Percentiles rank a stretch among this genome's conserved stretches.
phyloP scores from a whole-genome alignment of 2,113 vertebrate genomes.

The Strigops habroptila region DNA sequence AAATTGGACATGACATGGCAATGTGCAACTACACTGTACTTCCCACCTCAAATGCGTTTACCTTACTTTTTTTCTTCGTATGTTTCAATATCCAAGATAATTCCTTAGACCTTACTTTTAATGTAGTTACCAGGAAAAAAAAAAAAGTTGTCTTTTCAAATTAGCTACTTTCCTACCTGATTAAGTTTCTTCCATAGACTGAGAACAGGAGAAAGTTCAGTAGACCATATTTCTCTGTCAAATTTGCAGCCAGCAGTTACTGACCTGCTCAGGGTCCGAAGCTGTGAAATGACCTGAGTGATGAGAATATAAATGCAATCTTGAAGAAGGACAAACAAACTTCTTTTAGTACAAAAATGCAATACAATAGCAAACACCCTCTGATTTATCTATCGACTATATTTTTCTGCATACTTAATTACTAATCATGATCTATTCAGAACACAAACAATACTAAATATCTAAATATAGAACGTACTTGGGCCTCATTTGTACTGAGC shows the following conservation, averaged over 20 bases:
- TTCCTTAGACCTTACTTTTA: background rate
- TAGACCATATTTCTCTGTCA: slow-evolving; percentile 94
- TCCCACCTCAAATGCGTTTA: background rate
- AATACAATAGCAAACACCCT: background rate
- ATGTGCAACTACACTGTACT: background rate
- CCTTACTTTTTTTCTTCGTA: background rate
- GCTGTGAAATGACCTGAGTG: slow-evolving; percentile 91
- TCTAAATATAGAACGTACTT: background rate
- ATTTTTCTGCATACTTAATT: background rate
- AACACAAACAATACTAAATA: background rate
- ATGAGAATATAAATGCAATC: slow-evolving; percentile 30
- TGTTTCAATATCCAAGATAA: background rate
- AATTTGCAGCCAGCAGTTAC: slow-evolving; percentile 91
- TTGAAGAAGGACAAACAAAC: background rate
- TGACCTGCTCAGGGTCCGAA: slow-evolving; percentile 87
- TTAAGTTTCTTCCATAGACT: slow-evolving; percentile 97
- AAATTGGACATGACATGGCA: background rate
- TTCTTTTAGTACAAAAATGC: background rate
- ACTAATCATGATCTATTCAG: background rate
- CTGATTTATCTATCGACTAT: background rate
- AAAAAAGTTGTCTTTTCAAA: background rate
- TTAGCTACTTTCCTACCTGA: slow-evolving; percentile 77
- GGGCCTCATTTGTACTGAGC: background rate
- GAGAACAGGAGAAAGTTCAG: slow-evolving; percentile 91
- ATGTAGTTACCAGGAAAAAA: background rate